These are phyloP conservation scores for Papilio elwesi DNA, from an alignment of 2,888 invertebrate species.

Conservation along the genomic window DNA sequence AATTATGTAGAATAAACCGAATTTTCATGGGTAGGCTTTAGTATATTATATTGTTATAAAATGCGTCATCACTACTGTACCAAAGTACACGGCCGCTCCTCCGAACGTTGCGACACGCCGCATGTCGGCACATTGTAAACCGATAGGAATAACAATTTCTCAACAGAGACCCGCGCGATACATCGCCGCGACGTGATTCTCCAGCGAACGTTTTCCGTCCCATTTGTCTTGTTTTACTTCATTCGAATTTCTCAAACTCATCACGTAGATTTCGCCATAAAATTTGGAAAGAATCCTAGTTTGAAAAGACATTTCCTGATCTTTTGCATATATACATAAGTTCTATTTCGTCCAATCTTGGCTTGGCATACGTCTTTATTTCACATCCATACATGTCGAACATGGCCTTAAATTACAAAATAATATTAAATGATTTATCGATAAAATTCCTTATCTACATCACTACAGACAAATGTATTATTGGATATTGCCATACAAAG, in stretches of 20 bases:
- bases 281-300: neutral
- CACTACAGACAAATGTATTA: too few species aligned
- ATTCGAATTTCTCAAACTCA: neutral
- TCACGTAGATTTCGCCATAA: constrained; percentile 11
- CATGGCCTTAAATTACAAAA: neutral
- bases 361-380: too few species aligned
- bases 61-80: neutral
- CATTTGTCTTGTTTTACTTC: constrained; percentile 7
- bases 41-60: constrained; percentile 1
- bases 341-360: neutral
- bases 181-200: constrained; percentile 25
- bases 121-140: constrained; percentile 2
- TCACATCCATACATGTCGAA: too few species aligned
- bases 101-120: neutral
- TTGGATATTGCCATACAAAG: too few species aligned
- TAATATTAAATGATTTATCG: neutral
- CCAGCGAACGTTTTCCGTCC: neutral
- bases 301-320: neutral
- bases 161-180: constrained; percentile 8
- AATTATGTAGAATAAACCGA: too few species aligned
- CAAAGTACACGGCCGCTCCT: constrained; percentile 1
- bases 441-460: too few species aligned
- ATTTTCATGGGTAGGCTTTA: too few species aligned
- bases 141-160: constrained; percentile 13
- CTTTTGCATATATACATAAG: neutral